These are phyloP conservation scores for Magallana angulata DNA, from an alignment of 1,140 invertebrate species.

Conservation along the genomic window DNA sequence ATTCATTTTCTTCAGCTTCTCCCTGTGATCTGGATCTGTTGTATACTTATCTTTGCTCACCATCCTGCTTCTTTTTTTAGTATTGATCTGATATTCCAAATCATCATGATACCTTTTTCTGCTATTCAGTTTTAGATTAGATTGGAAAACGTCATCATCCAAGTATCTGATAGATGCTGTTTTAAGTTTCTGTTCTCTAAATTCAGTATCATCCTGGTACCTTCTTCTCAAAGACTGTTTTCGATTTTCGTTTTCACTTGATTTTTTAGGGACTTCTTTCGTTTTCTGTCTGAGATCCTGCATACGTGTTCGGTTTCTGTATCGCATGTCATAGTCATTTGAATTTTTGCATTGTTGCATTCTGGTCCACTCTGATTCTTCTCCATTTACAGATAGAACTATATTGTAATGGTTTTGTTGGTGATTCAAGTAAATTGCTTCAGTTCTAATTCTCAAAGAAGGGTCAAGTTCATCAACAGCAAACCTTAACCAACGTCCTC, in stretches of 20 bases:
- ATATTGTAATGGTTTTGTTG: slow-evolving; percentile 34
- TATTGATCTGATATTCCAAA: not conserved
- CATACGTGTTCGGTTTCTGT: too few relatives aligned
- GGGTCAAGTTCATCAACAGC: too few relatives aligned
- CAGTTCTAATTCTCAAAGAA: not conserved
- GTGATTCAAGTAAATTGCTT: slow-evolving; percentile 36
- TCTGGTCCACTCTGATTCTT: too few relatives aligned
- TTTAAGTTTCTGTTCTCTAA: not conserved
- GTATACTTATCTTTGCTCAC: slow-evolving; percentile 12
- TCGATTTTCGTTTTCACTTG: not conserved
- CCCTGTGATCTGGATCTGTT: not conserved
- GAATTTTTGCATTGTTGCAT: too few relatives aligned
- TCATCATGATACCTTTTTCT: slow-evolving; percentile 27
- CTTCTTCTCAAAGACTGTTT: not conserved
- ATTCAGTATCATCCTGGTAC: slow-evolving; percentile 1
- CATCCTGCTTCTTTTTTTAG: not conserved
- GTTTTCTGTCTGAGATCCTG: too few relatives aligned
- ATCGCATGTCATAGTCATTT: too few relatives aligned
- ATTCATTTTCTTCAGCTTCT: not conserved
- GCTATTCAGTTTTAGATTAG: not conserved
- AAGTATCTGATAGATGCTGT: not conserved
- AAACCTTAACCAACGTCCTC: slow-evolving; percentile 23
- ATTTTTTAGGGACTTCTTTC: too few relatives aligned
- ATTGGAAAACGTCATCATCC: not conserved
- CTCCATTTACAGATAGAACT: not conserved